Conservation (phyloP, 2,888 invertebrate genomes). For the Leptinotarsa juncta region DNA sequence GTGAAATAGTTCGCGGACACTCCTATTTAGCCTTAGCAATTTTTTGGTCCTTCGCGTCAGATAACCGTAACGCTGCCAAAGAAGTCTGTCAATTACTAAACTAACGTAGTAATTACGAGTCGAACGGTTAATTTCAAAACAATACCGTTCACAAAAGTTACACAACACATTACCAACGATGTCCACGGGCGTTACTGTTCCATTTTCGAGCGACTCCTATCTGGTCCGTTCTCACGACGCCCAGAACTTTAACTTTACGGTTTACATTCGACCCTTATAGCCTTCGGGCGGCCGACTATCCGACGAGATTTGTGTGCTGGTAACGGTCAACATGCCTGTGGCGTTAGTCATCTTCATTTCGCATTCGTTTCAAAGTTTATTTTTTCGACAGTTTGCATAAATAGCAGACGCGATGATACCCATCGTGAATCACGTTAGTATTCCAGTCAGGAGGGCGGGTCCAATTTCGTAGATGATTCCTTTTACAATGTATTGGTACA, state of each 20-base stretch:
- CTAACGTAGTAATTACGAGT: constrained; percentile 14
- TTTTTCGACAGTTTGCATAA: constrained; percentile 14
- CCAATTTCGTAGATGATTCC: not conserved
- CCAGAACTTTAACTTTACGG: constrained; percentile 1
- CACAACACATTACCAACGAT: constrained; percentile 33
- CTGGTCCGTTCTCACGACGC: constrained; percentile 12
- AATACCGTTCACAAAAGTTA: constrained; percentile 22
- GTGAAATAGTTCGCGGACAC: not conserved
- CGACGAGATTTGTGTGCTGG: constrained; percentile 13
- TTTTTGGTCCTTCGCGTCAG: not conserved
- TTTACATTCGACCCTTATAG: constrained; percentile 1
- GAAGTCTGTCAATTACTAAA: constrained; percentile 12
- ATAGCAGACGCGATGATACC: constrained; percentile 9
- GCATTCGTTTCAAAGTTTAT: constrained; percentile 38
- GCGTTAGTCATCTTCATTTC: constrained; percentile 50
- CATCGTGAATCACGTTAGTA: constrained; percentile 9
- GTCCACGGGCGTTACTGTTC: constrained; percentile 33
- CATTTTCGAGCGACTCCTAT: constrained; percentile 26
- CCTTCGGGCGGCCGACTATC: not conserved
- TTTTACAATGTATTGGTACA: not conserved
- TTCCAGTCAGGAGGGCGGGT: not conserved
- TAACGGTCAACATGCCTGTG: constrained; percentile 46
- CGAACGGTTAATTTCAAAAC: constrained; percentile 17
- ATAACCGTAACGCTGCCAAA: constrained; percentile 11
- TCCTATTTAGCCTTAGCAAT: not conserved